Evolutionary conservation across 2,888 invertebrate genomes (phyloP), one percentile per base, ranked within the genome.

Genomic region (Troides helena): DNA sequence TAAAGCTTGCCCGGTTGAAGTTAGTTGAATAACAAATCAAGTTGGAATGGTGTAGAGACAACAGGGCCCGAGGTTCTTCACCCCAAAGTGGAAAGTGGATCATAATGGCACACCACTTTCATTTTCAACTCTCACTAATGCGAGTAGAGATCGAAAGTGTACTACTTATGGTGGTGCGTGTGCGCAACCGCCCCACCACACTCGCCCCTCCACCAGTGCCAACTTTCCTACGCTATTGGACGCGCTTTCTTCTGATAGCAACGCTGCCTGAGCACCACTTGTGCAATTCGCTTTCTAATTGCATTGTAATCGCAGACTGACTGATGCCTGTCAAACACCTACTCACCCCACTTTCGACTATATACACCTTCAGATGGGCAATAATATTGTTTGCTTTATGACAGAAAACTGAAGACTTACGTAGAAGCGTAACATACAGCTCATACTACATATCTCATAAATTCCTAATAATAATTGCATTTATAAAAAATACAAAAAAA

Each of bases 91-190:
- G 91, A 92, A 92, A 92, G 92, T 92, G 86, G 87, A 90, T 85
- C 90, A 90, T 89, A 88, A 90, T 91, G 87, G 89, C 93, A 89
- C 79, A 93, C 88, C 86, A 94, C 93, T 92, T 94, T 94, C 94
- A 92, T 94, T 93, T 94, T 94, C 93, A 93, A 93, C 93, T 93
- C 92, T 92, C 90, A 90, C 90, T 84, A 79, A 78, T 82, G 87
- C 87, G 84, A 85, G 87, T 87, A 77, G 88, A 91, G 89, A 93
- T 90, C 87, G 92, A 92, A 90, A 91, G 92, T 92, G 92, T 91
- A 88, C 90, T 84, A 92, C 92, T 90, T 91, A 84, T 77, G 84
- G 82, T 77, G 81, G 85, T 89, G 92, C 90, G 92, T 87, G 85
- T 83, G 90, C 90, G 89, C 91, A 88, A 74, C 76, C 80, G 81